Percentiles rank a stretch among this genome's conserved stretches.
phyloP scores from a whole-genome alignment of 2,113 vertebrate species.

The Oncorhynchus keta region DNA sequence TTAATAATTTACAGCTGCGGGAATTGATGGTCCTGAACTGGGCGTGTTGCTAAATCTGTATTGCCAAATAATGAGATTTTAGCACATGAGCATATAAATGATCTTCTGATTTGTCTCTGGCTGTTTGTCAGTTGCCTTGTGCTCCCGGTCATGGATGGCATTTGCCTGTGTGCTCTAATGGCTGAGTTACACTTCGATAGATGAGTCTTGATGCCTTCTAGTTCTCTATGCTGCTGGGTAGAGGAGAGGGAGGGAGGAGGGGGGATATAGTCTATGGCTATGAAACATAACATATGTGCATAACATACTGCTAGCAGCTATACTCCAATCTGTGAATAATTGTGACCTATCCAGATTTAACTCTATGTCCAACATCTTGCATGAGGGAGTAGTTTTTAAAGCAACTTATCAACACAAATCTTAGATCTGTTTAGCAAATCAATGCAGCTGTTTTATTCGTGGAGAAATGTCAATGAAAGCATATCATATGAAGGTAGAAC shows the following conservation, averaged over 20 bases:
- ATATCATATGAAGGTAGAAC: too few species aligned
- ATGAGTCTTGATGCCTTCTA: constrained; percentile 87
- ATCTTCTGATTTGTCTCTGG: constrained; percentile 90
- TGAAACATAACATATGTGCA: constrained; percentile 4
- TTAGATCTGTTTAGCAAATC: too few species aligned
- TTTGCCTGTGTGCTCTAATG: constrained; percentile 92
- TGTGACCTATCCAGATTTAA: background rate
- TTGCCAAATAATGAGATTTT: constrained; percentile 97
- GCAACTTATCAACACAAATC: too few species aligned
- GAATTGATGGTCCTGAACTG: constrained; percentile 88
- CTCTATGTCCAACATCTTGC: background rate
- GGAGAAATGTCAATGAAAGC: background rate
- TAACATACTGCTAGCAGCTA: background rate
- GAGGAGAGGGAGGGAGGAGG: constrained; percentile 29
- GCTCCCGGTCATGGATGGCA: constrained; percentile 92
- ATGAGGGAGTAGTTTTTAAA: background rate
- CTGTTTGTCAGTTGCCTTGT: constrained; percentile 90
- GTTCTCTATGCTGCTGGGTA: constrained; percentile 55
- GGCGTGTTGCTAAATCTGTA: constrained; percentile 89
- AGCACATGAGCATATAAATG: constrained; percentile 88
- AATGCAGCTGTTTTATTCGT: background rate
- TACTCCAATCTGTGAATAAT: background rate
- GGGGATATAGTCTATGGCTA: background rate
- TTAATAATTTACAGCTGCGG: constrained; percentile 93
- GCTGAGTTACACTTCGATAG: constrained; percentile 91